A percentile compares a stretch with the other conserved stretches of the same genome.
Evolutionary conservation across 2,888 invertebrate genomes (phyloP).

Genomic region (Shargacucullia verbasci): DNA sequence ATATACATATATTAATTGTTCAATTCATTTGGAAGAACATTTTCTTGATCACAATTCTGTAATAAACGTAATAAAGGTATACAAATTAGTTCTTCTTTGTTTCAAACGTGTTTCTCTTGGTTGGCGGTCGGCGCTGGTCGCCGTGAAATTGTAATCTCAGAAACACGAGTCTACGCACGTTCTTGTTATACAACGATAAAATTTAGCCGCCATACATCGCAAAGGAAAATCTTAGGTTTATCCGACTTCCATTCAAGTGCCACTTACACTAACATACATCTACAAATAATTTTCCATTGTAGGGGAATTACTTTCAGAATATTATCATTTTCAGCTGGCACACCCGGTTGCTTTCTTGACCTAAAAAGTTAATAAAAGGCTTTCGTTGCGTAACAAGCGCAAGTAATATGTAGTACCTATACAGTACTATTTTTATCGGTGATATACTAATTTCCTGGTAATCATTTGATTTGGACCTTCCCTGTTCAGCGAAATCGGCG

Average conservation of each 20-base stretch:
- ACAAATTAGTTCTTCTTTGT: not conserved
- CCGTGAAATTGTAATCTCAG: conserved; percentile 31
- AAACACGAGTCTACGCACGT: conserved; percentile 23
- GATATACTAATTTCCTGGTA: not conserved
- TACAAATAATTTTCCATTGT: not conserved
- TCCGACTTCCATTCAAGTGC: not conserved
- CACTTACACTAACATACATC: not conserved
- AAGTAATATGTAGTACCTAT: no score
- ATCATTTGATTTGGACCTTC: not conserved
- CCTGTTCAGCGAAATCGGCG: no score
- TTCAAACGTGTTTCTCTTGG: conserved; percentile 13
- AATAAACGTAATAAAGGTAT: not conserved
- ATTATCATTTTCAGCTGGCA: conserved; percentile 15
- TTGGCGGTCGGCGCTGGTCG: not conserved
- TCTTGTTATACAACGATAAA: conserved; percentile 22
- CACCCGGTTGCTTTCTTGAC: conserved; percentile 28
- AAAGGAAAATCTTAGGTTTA: conserved; percentile 6
- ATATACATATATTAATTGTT: no score
- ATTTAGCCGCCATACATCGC: not conserved
- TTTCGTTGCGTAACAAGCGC: conserved; percentile 4
- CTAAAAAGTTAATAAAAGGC: conserved; percentile 16
- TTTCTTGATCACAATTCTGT: not conserved
- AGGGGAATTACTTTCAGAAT: conserved; percentile 8
- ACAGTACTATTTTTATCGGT: conserved; percentile 8
- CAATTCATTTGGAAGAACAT: no score